Conservation (phyloP, 2,888 invertebrate genomes). For the Allolobophora icterica region DNA sequence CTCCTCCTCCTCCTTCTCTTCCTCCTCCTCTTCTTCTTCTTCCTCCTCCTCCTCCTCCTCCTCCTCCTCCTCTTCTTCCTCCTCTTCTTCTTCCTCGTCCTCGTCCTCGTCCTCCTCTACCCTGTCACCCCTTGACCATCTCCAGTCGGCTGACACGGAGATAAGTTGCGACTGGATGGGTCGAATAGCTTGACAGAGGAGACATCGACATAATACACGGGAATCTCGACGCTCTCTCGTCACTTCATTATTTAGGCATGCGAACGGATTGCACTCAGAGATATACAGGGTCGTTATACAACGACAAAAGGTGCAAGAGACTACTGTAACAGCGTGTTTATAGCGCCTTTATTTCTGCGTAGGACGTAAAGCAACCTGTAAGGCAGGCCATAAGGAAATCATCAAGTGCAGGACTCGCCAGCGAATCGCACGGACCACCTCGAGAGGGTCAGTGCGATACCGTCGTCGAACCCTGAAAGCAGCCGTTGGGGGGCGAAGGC, state of each 20-base stretch:
- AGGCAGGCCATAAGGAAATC: not conserved
- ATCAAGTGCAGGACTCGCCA: not conserved
- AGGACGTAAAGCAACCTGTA: not conserved
- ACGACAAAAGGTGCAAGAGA: not conserved
- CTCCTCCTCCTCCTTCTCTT: too few species aligned
- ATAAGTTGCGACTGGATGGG: not conserved
- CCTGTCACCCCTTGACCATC: not conserved
- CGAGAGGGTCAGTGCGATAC: not conserved
- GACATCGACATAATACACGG: not conserved
- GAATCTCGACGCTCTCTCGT: not conserved
- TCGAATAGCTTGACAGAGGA: not conserved
- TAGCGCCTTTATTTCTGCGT: not conserved
- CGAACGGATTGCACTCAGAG: constrained; percentile 3
- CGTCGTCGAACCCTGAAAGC: not conserved
- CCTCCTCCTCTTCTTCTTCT: too few species aligned
- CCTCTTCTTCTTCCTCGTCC: too few species aligned
- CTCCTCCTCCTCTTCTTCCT: too few species aligned
- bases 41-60: too few species aligned
- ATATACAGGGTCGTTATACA: not conserved
- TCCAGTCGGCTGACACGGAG: not conserved
- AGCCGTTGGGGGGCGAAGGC: not conserved
- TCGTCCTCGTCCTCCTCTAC: not conserved
- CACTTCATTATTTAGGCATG: constrained; percentile 4
- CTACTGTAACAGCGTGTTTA: not conserved
- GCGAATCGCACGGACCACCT: too few species aligned